These are phyloP conservation scores for Diuraphis noxia DNA, from an alignment of 1,140 invertebrate genomes.

Conservation along the genomic window DNA sequence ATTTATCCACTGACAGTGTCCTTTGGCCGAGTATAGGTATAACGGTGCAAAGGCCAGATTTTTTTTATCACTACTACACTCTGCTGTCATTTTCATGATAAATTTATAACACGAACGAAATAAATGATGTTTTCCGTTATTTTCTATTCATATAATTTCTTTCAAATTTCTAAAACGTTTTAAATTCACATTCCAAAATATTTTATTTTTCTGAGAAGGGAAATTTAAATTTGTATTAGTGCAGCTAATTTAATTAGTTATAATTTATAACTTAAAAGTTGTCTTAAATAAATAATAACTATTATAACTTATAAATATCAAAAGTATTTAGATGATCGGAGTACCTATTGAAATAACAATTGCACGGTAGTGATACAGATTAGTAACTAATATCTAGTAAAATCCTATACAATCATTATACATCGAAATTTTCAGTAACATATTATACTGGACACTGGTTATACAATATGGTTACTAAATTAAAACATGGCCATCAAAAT, in stretches of 20 bases:
- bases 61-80: neutral
- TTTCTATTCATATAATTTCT: too few relatives aligned
- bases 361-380: neutral
- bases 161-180: neutral
- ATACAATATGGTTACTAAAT: too few relatives aligned
- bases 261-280: too few relatives aligned
- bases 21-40: neutral
- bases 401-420: neutral
- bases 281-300: too few relatives aligned
- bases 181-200: neutral
- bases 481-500: too few relatives aligned
- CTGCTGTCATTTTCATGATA: neutral
- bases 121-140: too few relatives aligned
- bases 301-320: too few relatives aligned
- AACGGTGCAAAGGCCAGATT: neutral
- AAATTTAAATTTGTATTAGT: too few relatives aligned
- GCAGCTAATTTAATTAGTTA: too few relatives aligned
- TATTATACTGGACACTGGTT: too few relatives aligned
- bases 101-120: too few relatives aligned
- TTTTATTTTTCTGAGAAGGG: too few relatives aligned
- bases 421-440: neutral
- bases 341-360: neutral
- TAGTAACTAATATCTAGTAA: neutral
- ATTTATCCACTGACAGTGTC: neutral
- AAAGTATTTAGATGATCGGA: neutral